Conservation (phyloP, 64 coral and sea anemone species). For the Montipora capricornis region DNA sequence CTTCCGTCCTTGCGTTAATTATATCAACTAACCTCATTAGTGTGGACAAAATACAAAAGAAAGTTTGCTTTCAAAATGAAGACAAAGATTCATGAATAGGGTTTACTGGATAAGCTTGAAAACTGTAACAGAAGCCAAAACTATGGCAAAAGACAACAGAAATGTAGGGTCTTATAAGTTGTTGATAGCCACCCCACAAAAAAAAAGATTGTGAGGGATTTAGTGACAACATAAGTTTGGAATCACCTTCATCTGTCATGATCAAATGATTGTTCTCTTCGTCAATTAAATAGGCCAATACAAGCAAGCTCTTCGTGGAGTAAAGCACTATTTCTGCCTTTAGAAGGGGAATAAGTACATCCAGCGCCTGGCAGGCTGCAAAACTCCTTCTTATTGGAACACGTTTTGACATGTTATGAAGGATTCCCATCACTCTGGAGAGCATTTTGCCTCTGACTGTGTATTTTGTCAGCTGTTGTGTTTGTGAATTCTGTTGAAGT, state of each 20-base stretch:
- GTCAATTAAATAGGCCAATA: slow-evolving; percentile 82
- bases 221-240: neutral
- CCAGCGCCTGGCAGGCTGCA: slow-evolving; percentile 53
- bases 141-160: no score
- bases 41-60: no score
- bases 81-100: no score
- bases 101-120: no score
- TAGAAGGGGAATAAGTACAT: slow-evolving; percentile 63
- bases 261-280: slow-evolving; percentile 89
- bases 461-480: slow-evolving; percentile 4
- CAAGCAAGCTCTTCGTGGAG: slow-evolving; percentile 67
- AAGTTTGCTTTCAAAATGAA: no score
- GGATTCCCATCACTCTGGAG: slow-evolving; percentile 56
- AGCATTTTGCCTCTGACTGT: slow-evolving; percentile 68
- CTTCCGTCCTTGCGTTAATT: no score
- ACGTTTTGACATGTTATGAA: slow-evolving; percentile 86
- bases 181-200: no score
- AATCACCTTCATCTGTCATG: slow-evolving; percentile 79
- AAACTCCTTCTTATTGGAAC: slow-evolving; percentile 71
- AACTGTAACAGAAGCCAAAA: no score
- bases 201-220: neutral
- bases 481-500: slow-evolving; percentile 8
- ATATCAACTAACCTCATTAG: no score
- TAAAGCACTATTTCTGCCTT: slow-evolving; percentile 63
- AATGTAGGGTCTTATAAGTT: no score